Evolutionary conservation across 1,140 invertebrate species (phyloP).

Genomic region (Eupeodes corollae): DNA sequence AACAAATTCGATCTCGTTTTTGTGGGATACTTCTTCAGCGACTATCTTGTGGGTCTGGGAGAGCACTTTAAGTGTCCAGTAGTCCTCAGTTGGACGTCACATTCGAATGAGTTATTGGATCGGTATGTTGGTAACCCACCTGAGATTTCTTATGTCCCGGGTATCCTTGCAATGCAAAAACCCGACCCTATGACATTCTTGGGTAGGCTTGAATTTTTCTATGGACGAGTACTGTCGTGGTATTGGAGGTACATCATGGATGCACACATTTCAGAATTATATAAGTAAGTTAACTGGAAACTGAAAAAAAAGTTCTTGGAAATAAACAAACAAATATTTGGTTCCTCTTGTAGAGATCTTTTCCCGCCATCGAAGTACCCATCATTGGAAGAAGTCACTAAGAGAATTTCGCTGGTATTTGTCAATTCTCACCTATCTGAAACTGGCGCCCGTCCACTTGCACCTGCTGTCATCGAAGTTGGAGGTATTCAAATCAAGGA

Average conservation of each 20-base stretch:
- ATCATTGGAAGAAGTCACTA: constrained; percentile 12
- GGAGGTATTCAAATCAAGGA: constrained; percentile 39
- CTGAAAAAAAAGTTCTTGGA: no score
- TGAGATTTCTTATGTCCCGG: constrained; percentile 17
- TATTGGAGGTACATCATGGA: background rate
- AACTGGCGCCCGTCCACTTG: constrained; percentile 28
- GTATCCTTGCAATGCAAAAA: background rate
- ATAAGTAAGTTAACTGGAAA: no score
- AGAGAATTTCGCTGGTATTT: constrained; percentile 25
- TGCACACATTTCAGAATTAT: constrained; percentile 3
- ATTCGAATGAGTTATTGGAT: constrained; percentile 9
- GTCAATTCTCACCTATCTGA: constrained; percentile 29
- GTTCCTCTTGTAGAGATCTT: constrained; percentile 10
- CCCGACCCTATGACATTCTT: no score
- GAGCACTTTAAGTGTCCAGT: constrained; percentile 21
- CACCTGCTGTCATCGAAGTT: constrained; percentile 35
- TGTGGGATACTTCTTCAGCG: constrained; percentile 24
- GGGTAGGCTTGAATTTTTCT: no score
- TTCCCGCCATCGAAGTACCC: constrained; percentile 7
- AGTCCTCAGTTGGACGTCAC: constrained; percentile 17
- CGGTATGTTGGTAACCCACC: background rate
- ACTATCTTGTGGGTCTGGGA: constrained; percentile 23
- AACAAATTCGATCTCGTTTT: constrained; percentile 26
- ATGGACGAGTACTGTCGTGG: background rate
- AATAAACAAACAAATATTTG: background rate